Evolutionary conservation across 2,888 invertebrate species (phyloP), one percentile per base, ranked within the genome.

Genomic region (Coenonympha glycerion): DNA sequence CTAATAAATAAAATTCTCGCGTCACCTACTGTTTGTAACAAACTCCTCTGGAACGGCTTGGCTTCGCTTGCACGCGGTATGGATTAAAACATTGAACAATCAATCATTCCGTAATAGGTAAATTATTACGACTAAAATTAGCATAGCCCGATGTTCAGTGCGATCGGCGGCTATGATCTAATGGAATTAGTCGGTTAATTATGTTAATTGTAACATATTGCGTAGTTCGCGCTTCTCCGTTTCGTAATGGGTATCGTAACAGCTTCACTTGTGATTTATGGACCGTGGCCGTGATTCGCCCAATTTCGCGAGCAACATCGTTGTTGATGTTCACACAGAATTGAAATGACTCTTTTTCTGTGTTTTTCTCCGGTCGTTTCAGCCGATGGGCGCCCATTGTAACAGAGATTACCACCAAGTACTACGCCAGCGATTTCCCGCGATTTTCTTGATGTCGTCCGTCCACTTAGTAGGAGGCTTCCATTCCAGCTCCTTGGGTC

Each of bases 261-360:
- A 42, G 47, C 47, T 49, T 54, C 55, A 55, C 54, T 56, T 50
- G 57, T 53, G 55, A 58, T 63, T 66, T 63, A 64, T 59, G 55
- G 62, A 56, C 63, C 62, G 61, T 63, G 53, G 59, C 62, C 50
- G 57, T 53, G 60, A 60, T 57, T 54, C 57, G 52, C 52, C 56
- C 51, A 57, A 61, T 58, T 57, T 53, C 49, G 48, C 51, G 53
- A 59, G 53, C 50, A 33, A 45, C 51, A 48, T 31, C 49, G n/a
- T n/a, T n/a, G n/a, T n/a, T n/a, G n/a, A n/a, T 37, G 49, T 52
- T 47, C 34, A 34, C 49, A 42, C 49, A 39, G 33, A 49, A 49
- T 52, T 6, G 11, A 24, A 39, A 15, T 24, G 5, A 6, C 1
- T 16, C 9, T 18, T n/a, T 2, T 16, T 1, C 18, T 3, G n/a